Percentiles rank a stretch among this genome's conserved stretches.
Conservation (phyloP, 1,140 invertebrate genomes). For the Sminthurides bifidus region DNA sequence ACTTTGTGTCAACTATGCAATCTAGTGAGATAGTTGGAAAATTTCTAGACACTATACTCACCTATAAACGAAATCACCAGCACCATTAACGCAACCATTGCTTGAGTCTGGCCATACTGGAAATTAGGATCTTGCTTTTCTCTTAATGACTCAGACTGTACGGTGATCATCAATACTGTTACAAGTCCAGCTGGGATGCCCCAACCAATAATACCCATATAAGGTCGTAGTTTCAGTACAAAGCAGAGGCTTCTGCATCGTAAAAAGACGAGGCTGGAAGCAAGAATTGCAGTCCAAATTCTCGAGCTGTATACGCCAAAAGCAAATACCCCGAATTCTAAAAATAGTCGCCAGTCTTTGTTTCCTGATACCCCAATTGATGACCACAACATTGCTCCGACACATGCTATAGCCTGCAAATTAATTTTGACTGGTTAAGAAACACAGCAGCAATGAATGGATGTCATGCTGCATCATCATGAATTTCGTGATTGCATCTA, state of each 20-base stretch:
- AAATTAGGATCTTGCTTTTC: constrained; percentile 62
- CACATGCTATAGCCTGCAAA: constrained; percentile 44
- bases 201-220: constrained; percentile 61
- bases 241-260: constrained; percentile 68
- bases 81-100: constrained; percentile 50
- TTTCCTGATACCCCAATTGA: constrained; percentile 39
- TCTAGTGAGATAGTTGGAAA: neutral
- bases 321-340: constrained; percentile 59
- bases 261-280: constrained; percentile 64
- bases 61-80: constrained; percentile 55
- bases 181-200: constrained; percentile 49
- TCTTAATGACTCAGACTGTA: constrained; percentile 38
- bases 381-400: constrained; percentile 58
- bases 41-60: constrained; percentile 38
- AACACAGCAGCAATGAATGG: neutral
- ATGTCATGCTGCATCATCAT: too few species aligned
- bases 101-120: constrained; percentile 61
- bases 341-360: constrained; percentile 44
- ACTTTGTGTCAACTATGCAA: too few species aligned
- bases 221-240: constrained; percentile 57
- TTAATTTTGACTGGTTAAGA: neutral
- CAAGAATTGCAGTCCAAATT: constrained; percentile 69
- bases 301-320: constrained; percentile 62
- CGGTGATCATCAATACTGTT: constrained; percentile 44
- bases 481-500: too few species aligned